Conservation (phyloP, 2,113 vertebrate genomes). For the Lycocorax pyrrhopterus region DNA sequence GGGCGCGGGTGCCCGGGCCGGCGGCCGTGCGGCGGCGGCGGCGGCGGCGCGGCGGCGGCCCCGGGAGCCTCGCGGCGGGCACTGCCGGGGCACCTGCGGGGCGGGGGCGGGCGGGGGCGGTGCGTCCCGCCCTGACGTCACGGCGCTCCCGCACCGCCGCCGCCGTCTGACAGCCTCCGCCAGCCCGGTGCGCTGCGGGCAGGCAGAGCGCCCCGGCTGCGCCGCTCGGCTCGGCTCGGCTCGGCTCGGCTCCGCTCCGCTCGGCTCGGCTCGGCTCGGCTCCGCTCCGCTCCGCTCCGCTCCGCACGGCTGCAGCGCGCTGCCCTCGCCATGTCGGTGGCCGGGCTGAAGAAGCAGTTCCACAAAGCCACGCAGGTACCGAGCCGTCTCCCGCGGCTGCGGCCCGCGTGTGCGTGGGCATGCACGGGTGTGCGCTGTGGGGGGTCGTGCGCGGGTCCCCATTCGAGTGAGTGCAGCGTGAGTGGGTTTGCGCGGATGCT, state of each 20-base stretch:
- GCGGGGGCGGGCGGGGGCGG: too few relatives aligned
- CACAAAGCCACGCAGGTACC: constrained; percentile 89
- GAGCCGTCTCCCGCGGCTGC: not conserved
- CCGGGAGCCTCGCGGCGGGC: too few relatives aligned
- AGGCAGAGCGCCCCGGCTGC: not conserved
- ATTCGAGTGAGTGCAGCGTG: rapidly evolving
- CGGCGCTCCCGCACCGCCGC: not conserved
- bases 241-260: not conserved
- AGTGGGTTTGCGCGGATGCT: not conserved
- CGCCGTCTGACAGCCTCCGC: not conserved
- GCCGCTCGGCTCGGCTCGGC: too few relatives aligned
- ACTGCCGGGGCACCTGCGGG: too few relatives aligned
- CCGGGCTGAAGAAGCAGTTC: constrained; percentile 87
- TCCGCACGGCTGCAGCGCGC: not conserved
- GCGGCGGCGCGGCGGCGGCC: too few relatives aligned
- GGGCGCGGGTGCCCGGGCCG: too few relatives aligned
- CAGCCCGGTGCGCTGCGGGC: not conserved
- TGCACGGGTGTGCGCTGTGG: not conserved
- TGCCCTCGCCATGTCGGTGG: constrained; percentile 78
- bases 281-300: rapidly evolving
- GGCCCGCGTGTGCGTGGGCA: not conserved
- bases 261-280: not conserved
- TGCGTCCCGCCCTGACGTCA: too few relatives aligned
- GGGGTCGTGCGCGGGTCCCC: not conserved
- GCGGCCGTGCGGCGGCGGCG: too few relatives aligned